phyloP scores from a whole-genome alignment of 1,140 invertebrate genomes.

The Drosophila setifemur region DNA sequence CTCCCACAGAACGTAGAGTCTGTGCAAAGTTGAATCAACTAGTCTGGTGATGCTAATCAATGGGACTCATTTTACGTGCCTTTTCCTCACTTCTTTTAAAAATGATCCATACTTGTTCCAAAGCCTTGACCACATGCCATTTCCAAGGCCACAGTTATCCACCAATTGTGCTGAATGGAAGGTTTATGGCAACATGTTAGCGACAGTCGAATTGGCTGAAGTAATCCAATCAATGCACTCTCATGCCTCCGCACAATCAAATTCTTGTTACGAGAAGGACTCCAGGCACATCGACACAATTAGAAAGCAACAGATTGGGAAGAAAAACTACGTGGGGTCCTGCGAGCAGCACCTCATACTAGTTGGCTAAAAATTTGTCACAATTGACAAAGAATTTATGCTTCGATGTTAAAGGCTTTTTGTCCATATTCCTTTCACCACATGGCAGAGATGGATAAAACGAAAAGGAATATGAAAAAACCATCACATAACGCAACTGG shows the following conservation, averaged over 20 bases:
- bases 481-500: slow-evolving; percentile 14
- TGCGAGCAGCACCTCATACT: neutral
- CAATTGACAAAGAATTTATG: slow-evolving; percentile 79
- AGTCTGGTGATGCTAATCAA: no score
- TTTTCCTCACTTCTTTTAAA: no score
- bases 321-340: slow-evolving; percentile 3
- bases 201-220: neutral
- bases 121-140: no score
- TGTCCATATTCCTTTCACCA: slow-evolving; percentile 59
- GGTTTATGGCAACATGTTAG: slow-evolving; percentile 28
- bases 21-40: no score
- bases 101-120: no score
- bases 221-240: slow-evolving; percentile 69
- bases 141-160: no score
- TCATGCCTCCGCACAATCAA: slow-evolving; percentile 64
- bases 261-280: slow-evolving; percentile 59
- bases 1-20: no score
- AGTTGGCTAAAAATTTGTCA: slow-evolving; percentile 53
- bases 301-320: slow-evolving; percentile 36
- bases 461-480: neutral
- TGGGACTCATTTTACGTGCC: no score
- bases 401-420: slow-evolving; percentile 73
- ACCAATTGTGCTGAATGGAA: no score
- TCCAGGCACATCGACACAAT: slow-evolving; percentile 42
- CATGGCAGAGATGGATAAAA: slow-evolving; percentile 36